Percentiles rank a stretch among this genome's conserved stretches.
phyloP scores from a whole-genome alignment of 1,140 invertebrate species.

The Nasonia vitripennis region DNA sequence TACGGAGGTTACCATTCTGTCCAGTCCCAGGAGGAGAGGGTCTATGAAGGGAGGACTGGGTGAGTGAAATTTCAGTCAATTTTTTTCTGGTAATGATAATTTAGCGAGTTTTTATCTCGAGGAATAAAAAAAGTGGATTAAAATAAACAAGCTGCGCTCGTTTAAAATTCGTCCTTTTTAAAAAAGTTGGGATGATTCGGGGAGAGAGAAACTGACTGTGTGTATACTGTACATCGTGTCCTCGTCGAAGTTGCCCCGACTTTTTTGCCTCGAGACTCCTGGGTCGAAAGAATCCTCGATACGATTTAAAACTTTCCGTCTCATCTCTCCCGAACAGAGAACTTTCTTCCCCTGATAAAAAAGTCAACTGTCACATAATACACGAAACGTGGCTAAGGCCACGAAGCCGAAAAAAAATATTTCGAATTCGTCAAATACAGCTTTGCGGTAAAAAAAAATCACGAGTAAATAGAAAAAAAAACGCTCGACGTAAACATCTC shows the following conservation, averaged over 20 bases:
- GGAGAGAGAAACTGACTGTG: neutral
- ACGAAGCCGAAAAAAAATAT: too few species aligned
- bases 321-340: neutral
- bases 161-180: neutral
- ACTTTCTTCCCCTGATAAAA: neutral
- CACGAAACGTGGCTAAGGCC: too few species aligned
- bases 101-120: neutral
- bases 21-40: conserved; percentile 78
- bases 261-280: neutral
- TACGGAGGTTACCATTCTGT: conserved; percentile 78
- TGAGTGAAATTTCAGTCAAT: conserved; percentile 51
- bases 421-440: too few species aligned
- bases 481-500: too few species aligned
- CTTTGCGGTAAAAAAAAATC: too few species aligned
- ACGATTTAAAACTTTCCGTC: neutral
- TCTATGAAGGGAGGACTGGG: conserved; percentile 79
- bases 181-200: too few species aligned
- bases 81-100: too few species aligned
- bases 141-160: neutral
- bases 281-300: neutral
- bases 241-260: neutral
- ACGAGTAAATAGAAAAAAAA: too few species aligned
- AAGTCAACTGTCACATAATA: too few species aligned
- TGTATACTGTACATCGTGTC: too few species aligned
- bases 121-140: neutral